Evolutionary conservation across 2,888 invertebrate genomes (phyloP).

Genomic region (Erannis defoliaria): DNA sequence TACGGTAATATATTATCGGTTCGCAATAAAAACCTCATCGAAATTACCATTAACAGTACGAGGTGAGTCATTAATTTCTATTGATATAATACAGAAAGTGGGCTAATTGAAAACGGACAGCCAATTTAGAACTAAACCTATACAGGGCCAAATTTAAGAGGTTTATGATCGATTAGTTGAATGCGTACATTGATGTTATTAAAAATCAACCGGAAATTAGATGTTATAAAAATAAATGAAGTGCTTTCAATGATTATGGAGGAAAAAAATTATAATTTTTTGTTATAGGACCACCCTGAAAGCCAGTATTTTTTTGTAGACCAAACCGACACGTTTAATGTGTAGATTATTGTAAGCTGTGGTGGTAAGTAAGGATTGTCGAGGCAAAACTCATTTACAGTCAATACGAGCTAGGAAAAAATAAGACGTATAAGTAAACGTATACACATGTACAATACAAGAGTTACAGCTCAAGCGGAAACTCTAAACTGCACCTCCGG

Average conservation of each 20-base stretch:
- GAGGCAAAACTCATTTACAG: not conserved
- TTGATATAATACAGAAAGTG: conserved; percentile 22
- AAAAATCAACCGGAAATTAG: conserved; percentile 9
- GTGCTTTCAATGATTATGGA: not conserved
- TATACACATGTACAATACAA: no score
- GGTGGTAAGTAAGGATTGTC: no score
- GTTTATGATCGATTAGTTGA: conserved; percentile 6
- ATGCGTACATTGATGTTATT: not conserved
- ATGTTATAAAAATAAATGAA: conserved; percentile 8
- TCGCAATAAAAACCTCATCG: conserved; percentile 24
- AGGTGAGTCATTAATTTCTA: conserved; percentile 20
- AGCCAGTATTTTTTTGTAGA: not conserved
- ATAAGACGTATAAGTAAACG: no score
- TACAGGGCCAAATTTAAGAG: conserved; percentile 12
- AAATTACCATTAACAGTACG: conserved; percentile 9
- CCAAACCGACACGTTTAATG: not conserved
- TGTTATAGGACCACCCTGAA: not conserved
- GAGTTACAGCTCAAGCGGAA: no score
- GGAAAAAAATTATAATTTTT: not conserved
- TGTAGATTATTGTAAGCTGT: not conserved
- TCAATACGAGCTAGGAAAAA: no score
- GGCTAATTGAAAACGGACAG: conserved; percentile 17
- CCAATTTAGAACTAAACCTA: not conserved
- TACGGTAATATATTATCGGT: conserved; percentile 18
- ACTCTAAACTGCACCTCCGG: no score